Evolutionary conservation across 2,888 invertebrate species (phyloP).

Genomic region (Pinctada fucata): DNA sequence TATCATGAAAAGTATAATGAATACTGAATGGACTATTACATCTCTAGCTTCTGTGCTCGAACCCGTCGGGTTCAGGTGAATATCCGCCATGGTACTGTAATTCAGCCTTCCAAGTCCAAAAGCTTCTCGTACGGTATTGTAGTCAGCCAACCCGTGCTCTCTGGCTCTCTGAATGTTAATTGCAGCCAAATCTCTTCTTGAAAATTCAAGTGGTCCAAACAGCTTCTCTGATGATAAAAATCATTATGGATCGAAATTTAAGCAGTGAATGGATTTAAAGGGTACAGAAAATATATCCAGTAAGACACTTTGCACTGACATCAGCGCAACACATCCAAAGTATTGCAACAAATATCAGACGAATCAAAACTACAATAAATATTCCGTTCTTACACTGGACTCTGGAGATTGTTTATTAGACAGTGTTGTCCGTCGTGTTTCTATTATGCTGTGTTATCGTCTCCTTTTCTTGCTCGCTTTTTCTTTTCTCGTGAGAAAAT

Average conservation of each 20-base stretch:
- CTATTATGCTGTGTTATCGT: no score
- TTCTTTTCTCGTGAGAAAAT: no score
- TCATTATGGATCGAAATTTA: no score
- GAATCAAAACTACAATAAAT: no score
- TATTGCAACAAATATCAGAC: background rate
- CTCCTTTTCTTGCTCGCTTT: no score
- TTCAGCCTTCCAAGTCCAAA: constrained; percentile 75
- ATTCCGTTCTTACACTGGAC: no score
- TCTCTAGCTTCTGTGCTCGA: background rate
- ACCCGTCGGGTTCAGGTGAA: background rate
- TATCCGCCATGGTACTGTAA: background rate
- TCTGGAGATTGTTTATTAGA: no score
- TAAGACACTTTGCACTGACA: background rate
- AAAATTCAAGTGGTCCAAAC: constrained; percentile 96
- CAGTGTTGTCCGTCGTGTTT: no score
- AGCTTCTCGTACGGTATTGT: constrained; percentile 80
- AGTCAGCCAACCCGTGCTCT: constrained; percentile 90
- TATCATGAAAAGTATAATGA: no score
- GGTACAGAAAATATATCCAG: background rate
- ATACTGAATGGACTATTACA: no score
- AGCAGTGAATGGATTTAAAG: no score
- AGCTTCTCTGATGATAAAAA: constrained; percentile 52
- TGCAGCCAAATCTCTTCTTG: constrained; percentile 94
- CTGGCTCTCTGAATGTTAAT: constrained; percentile 98
- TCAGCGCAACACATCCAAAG: background rate